phyloP scores from a whole-genome alignment of 2,888 invertebrate genomes.

The Drosophila rellima region DNA sequence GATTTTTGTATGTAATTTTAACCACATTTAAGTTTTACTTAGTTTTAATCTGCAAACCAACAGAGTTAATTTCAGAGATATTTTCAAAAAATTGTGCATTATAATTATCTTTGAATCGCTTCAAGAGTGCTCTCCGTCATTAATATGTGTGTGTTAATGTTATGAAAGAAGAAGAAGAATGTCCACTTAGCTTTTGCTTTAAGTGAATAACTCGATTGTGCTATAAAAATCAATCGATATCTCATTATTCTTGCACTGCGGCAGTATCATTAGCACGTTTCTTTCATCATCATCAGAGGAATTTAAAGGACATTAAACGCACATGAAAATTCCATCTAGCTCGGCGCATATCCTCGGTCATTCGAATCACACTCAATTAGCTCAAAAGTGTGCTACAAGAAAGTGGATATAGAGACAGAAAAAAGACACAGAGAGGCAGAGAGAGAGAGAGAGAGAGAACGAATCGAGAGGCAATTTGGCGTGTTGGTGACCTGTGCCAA shows the following conservation, averaged over 20 bases:
- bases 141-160: neutral
- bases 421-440: neutral
- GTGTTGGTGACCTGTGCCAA: constrained; percentile 53
- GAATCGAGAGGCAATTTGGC: constrained; percentile 30
- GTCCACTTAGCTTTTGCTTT: neutral
- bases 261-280: constrained; percentile 23
- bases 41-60: no score
- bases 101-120: neutral
- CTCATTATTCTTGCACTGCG: constrained; percentile 18
- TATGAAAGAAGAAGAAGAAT: neutral
- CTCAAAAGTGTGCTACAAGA: constrained; percentile 30
- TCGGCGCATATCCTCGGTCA: constrained; percentile 15
- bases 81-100: neutral
- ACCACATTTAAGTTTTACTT: no score
- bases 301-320: constrained; percentile 48
- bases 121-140: neutral
- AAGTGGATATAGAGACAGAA: constrained; percentile 19
- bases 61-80: neutral
- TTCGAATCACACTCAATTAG: constrained; percentile 66
- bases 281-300: constrained; percentile 15
- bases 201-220: constrained; percentile 34
- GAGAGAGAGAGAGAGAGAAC: constrained; percentile 6
- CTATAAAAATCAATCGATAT: constrained; percentile 21
- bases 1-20: no score
- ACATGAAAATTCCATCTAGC: constrained; percentile 44